Conservation (phyloP, 2,797 vertebrate genomes). For the Moxostoma hubbsi region DNA sequence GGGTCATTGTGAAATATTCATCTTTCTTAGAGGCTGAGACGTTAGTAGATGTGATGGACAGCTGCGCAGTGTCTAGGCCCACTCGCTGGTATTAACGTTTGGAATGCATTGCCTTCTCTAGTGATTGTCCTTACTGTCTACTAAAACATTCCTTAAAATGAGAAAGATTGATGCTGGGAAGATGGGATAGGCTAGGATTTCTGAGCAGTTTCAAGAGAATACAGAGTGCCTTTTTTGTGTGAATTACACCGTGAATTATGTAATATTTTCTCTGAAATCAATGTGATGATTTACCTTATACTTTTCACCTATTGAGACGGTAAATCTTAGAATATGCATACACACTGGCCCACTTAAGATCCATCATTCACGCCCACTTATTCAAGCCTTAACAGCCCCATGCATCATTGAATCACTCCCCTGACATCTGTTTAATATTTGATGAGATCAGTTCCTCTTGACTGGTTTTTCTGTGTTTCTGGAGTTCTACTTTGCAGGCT, state of each 20-base stretch:
- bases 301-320: not conserved
- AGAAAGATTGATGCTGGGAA: not conserved
- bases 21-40: constrained; percentile 75
- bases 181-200: not conserved
- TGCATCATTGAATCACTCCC: constrained; percentile 63
- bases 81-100: constrained; percentile 66
- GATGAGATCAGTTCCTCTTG: constrained; percentile 83
- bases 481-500: constrained; percentile 19
- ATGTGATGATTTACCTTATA: not conserved
- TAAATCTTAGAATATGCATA: constrained; percentile 19
- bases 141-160: not conserved
- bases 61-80: constrained; percentile 62
- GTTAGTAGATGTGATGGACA: constrained; percentile 74
- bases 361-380: constrained; percentile 41
- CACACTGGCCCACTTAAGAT: constrained; percentile 29
- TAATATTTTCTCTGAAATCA: not conserved
- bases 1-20: constrained; percentile 80
- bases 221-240: not conserved
- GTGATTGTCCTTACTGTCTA: constrained; percentile 15
- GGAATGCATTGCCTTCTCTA: constrained; percentile 57
- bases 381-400: constrained; percentile 59
- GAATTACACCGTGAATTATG: not conserved
- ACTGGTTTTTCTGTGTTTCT: constrained; percentile 69
- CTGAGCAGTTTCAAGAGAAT: not conserved
- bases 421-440: constrained; percentile 81